Percentiles rank a stretch among this genome's conserved stretches.
phyloP scores from a whole-genome alignment of 2,888 invertebrate species.

The Clostera curtula region DNA sequence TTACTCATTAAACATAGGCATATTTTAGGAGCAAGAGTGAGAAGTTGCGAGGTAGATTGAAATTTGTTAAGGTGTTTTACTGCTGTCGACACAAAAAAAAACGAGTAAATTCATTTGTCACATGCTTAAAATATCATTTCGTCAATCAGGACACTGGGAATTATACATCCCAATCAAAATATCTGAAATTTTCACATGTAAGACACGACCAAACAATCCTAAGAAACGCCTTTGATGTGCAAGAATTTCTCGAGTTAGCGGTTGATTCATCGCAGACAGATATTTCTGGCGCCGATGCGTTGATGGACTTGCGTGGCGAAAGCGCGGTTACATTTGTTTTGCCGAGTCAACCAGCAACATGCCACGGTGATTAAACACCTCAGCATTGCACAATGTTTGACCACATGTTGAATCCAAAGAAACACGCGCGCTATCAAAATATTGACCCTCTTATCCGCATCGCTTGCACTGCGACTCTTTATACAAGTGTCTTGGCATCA shows the following conservation, averaged over 20 bases:
- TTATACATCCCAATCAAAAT: constrained; percentile 24
- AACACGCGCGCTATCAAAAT: constrained; percentile 69
- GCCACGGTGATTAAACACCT: constrained; percentile 49
- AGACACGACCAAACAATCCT: constrained; percentile 31
- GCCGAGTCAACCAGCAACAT: constrained; percentile 31
- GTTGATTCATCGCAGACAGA: constrained; percentile 53
- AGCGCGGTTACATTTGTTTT: constrained; percentile 49
- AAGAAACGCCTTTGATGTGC: constrained; percentile 60
- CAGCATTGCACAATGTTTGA: constrained; percentile 67
- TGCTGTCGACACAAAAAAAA: too few relatives aligned
- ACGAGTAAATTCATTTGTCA: too few relatives aligned
- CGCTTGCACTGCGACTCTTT: too few relatives aligned
- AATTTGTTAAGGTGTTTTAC: too few relatives aligned
- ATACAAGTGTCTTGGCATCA: constrained; percentile 49
- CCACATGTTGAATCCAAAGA: constrained; percentile 56
- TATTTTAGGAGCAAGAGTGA: too few relatives aligned
- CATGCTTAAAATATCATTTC: too few relatives aligned
- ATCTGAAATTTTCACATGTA: constrained; percentile 14
- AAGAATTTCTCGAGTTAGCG: constrained; percentile 57
- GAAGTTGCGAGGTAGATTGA: too few relatives aligned
- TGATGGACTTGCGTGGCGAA: constrained; percentile 41
- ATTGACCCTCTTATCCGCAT: constrained; percentile 69
- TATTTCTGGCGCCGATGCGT: constrained; percentile 48
- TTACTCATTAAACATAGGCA: too few relatives aligned
- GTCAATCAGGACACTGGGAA: too few relatives aligned